Conservation (phyloP, 2,888 invertebrate genomes). For the Clitarchus hookeri region DNA sequence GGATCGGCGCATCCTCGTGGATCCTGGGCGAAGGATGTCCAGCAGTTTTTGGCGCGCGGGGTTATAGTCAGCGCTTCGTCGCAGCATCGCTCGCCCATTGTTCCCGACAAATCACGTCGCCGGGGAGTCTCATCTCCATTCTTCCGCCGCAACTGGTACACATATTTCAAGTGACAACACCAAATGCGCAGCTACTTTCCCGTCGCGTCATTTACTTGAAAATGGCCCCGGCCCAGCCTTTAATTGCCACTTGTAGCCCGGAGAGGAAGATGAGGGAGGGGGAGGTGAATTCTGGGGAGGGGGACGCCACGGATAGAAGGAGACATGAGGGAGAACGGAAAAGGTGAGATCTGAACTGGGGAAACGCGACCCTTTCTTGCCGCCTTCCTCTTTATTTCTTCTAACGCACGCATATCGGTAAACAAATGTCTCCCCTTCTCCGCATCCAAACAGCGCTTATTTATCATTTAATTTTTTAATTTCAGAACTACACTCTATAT, state of each 20-base stretch:
- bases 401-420: neutral
- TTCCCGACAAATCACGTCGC: neutral
- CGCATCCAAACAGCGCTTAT: no score
- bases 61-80: neutral
- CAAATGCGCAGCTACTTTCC: constrained; percentile 16
- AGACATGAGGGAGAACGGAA: neutral
- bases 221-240: constrained; percentile 23
- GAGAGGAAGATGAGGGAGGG: neutral
- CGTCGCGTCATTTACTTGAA: constrained; percentile 23
- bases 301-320: neutral
- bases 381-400: neutral
- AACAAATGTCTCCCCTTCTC: neutral
- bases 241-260: constrained; percentile 24
- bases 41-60: neutral
- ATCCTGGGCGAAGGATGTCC: neutral
- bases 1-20: neutral
- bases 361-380: neutral
- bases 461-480: no score
- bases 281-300: neutral
- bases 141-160: constrained; percentile 6
- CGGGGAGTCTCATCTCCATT: neutral
- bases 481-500: no score
- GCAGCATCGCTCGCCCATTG: neutral
- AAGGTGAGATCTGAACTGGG: neutral
- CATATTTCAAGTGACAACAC: constrained; percentile 25